Evolutionary conservation across 1,140 invertebrate genomes (phyloP).

Genomic region (Zaprionus davidi): DNA sequence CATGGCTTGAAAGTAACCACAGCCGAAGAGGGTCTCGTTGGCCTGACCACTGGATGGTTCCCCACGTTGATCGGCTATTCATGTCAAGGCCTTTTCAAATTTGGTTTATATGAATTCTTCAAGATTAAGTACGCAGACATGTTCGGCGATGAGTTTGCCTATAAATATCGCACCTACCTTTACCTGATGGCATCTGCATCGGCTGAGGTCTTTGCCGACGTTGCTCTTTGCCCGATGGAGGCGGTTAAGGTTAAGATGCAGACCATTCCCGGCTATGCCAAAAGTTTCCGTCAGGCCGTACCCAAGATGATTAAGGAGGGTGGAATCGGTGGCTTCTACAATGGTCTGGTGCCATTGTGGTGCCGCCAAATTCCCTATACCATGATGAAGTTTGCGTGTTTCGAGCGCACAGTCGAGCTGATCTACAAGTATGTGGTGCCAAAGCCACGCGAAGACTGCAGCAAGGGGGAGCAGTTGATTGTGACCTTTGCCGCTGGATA

Average conservation of each 20-base stretch:
- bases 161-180: constrained; percentile 95
- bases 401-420: constrained; percentile 98
- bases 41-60: constrained; percentile 92
- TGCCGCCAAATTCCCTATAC: constrained; percentile 98
- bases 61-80: constrained; percentile 94
- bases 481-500: constrained; percentile 98
- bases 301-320: constrained; percentile 94
- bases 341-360: constrained; percentile 96
- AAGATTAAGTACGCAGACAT: constrained; percentile 90
- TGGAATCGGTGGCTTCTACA: constrained; percentile 92
- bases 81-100: constrained; percentile 88
- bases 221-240: constrained; percentile 98
- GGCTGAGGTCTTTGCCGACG: constrained; percentile 99
- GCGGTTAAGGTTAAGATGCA: constrained; percentile 97
- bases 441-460: constrained; percentile 95
- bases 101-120: constrained; percentile 93
- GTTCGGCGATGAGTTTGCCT: constrained; percentile 92
- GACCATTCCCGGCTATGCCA: constrained; percentile 94
- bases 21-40: constrained; percentile 89
- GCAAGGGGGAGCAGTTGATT: constrained; percentile 95
- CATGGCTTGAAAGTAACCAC: constrained; percentile 89
- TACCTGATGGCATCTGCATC: constrained; percentile 98
- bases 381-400: constrained; percentile 99
- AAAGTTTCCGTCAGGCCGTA: constrained; percentile 93
- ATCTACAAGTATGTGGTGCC: constrained; percentile 96